phyloP scores from a whole-genome alignment of 2,888 invertebrate genomes.

The Limnephilus rhombicus region DNA sequence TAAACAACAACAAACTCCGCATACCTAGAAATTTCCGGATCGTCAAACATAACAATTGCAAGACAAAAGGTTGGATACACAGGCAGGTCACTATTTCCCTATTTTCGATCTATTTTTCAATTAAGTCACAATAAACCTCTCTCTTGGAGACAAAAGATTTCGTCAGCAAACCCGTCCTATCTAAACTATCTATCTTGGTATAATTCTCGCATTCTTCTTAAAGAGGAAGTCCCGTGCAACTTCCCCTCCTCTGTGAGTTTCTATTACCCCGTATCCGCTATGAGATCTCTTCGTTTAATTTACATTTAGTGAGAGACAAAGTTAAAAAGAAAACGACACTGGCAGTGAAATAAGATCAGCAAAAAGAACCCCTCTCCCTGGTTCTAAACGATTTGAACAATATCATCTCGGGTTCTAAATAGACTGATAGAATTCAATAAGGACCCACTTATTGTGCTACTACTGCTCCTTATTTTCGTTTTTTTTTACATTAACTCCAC shows the following conservation, averaged over 20 bases:
- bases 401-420: not conserved
- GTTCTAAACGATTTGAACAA: not conserved
- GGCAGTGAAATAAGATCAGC: slow-evolving; percentile 3
- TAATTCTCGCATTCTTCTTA: slow-evolving; percentile 65
- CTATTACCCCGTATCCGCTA: slow-evolving; percentile 63
- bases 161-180: slow-evolving; percentile 50
- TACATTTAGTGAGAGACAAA: slow-evolving; percentile 57
- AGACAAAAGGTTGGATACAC: not conserved
- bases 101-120: slow-evolving; percentile 7
- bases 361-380: not conserved
- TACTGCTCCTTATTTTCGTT: not conserved
- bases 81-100: not conserved
- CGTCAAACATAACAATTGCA: not conserved
- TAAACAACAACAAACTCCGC: too few relatives aligned
- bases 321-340: slow-evolving; percentile 31
- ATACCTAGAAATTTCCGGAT: not conserved
- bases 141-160: slow-evolving; percentile 54
- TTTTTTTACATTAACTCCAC: too few relatives aligned
- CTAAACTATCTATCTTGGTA: slow-evolving; percentile 64
- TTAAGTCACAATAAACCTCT: slow-evolving; percentile 13
- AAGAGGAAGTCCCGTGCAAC: slow-evolving; percentile 52
- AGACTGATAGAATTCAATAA: not conserved
- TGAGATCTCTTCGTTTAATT: slow-evolving; percentile 64
- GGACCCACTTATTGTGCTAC: not conserved
- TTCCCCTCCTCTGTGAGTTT: slow-evolving; percentile 58